phyloP scores from a whole-genome alignment of 2,797 vertebrate species.

The Pampus argenteus region DNA sequence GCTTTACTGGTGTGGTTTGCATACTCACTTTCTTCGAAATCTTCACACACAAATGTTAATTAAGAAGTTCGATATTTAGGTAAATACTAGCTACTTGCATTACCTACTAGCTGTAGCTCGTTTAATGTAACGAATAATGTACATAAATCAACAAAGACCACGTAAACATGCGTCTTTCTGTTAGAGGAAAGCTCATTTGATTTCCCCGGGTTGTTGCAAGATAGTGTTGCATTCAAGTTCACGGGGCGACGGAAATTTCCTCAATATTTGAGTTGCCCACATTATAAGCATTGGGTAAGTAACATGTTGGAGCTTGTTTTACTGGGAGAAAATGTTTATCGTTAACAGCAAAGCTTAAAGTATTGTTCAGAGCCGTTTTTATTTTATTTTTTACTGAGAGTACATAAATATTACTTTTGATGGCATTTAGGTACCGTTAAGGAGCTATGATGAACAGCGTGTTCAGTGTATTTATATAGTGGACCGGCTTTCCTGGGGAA shows the following conservation, averaged over 20 bases:
- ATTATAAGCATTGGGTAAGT: neutral
- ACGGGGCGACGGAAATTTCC: fast-evolving
- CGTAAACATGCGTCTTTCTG: neutral
- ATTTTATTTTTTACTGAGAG: neutral
- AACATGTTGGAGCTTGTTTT: neutral
- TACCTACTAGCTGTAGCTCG: too few species aligned
- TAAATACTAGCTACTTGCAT: neutral
- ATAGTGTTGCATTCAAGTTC: constrained; percentile 21
- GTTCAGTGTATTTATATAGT: fast-evolving
- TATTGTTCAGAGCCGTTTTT: neutral
- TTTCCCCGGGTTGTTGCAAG: constrained; percentile 39
- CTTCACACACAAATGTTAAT: too few species aligned
- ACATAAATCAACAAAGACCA: neutral
- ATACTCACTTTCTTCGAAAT: neutral
- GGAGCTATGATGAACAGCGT: fast-evolving
- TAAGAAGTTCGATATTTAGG: neutral
- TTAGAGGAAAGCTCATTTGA: constrained; percentile 30
- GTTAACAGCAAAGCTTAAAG: too few species aligned
- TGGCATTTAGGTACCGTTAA: neutral
- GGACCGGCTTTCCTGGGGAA: fast-evolving
- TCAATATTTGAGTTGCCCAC: neutral
- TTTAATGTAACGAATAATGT: neutral
- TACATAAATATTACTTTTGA: neutral
- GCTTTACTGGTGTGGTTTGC: neutral
- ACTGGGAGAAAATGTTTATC: too few species aligned